Base-by-base conservation (phyloP, 2,797 vertebrate genomes). In the Syngnathus rostellatus region DNA sequence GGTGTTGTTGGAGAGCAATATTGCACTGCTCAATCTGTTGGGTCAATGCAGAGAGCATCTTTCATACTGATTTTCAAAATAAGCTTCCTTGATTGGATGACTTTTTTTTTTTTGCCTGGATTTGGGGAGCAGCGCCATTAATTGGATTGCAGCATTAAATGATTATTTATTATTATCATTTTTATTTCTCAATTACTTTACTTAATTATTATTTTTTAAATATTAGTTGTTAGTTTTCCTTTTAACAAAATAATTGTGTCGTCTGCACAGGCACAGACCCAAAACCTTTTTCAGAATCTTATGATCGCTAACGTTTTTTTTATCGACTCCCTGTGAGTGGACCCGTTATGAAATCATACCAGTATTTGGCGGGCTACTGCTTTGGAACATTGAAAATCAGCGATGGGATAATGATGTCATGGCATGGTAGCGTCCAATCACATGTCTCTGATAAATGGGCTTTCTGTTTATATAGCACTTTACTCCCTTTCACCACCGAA, bases 1-100 rank as follows among this genome's bases (percentile, higher is more conserved):
- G 95, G 97, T 98, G 83, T 69, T 75, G 59, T 68, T 72, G n/a
- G 54, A 62, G 61, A 58, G 51, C 58, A 69, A 21, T 55, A 4
- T 67, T 45, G n/a, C 8, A 23, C 66, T 12, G 8, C 21, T 54
- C 38, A 39, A 11, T 59, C 58, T 60, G 38, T 60, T 60, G 17
- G 40, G 38, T 21, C 38, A 58, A 31, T 38, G 55, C 55, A 14
- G 54, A 25, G 54, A 55, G 31, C 31, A 31, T 31, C 31, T 31
- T 31, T 31, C 31, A 31, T 3, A 31, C 3, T 31, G 31, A 3
- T 25, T 0, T 10, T 55, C 11, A 55, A 23, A 31, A 23, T 55
- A 7, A 21, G 12, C 12, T 11, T 12, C 23, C 25, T 55, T 2
- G 54, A 31, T 12, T 8, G 25, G 43, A 11, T 45, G 5, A 12